phyloP scores from a whole-genome alignment of 2,113 vertebrate species.

The Chinchilla lanigera region DNA sequence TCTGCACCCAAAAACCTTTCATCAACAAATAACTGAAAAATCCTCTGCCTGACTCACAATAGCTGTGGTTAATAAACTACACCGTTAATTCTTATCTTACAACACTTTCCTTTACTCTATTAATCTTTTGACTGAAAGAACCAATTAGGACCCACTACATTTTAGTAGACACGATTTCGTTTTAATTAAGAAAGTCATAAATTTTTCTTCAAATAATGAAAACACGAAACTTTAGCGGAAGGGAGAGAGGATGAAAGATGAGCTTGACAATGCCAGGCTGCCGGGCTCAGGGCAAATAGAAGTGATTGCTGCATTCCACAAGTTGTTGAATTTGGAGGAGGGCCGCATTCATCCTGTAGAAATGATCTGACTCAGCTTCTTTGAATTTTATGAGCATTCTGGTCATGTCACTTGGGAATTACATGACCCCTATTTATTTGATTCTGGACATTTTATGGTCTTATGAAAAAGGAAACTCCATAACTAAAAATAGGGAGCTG shows the following conservation, averaged over 20 bases:
- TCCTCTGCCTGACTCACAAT: background rate
- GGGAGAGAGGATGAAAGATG: background rate
- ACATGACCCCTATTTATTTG: slow-evolving; percentile 51
- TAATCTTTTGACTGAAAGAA: background rate
- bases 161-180: background rate
- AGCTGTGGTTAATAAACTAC: background rate
- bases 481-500: slow-evolving; percentile 25
- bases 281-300: background rate
- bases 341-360: fast-evolving
- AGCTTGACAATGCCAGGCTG: background rate
- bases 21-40: background rate
- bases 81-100: background rate
- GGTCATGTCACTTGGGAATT: slow-evolving; percentile 2
- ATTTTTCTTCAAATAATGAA: slow-evolving; percentile 17
- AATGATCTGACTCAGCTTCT: background rate
- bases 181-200: slow-evolving; percentile 39
- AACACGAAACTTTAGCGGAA: background rate
- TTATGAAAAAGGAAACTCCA: slow-evolving; percentile 19
- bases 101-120: background rate
- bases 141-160: slow-evolving; percentile 34
- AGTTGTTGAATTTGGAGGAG: background rate
- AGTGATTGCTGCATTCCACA: background rate
- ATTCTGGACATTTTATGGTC: slow-evolving; percentile 37
- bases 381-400: background rate
- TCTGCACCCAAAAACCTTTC: background rate